phyloP scores from a whole-genome alignment of 2,113 vertebrate species.

The Marmota flaviventris region DNA sequence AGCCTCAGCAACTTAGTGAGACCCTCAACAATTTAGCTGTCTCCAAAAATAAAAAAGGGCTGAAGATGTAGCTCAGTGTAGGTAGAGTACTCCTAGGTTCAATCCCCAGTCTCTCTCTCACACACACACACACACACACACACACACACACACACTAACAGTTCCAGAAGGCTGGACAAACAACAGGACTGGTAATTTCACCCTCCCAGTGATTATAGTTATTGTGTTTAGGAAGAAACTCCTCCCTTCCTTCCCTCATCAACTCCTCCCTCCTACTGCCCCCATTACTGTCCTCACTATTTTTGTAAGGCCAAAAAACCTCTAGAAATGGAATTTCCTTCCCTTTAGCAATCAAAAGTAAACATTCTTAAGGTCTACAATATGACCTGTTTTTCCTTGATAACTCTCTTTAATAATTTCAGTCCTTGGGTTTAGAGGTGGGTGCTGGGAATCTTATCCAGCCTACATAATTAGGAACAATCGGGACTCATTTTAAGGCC shows the following conservation, averaged over 20 bases:
- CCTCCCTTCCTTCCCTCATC: slow-evolving; percentile 67
- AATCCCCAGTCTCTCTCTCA: too few species aligned
- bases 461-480: neutral
- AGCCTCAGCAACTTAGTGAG: too few species aligned
- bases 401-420: slow-evolving; percentile 52
- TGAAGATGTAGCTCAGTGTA: too few species aligned
- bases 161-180: slow-evolving; percentile 53
- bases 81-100: too few species aligned
- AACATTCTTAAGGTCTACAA: slow-evolving; percentile 59
- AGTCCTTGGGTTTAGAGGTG: neutral
- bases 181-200: slow-evolving; percentile 65
- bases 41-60: too few species aligned
- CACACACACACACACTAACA: too few species aligned
- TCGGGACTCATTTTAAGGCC: neutral
- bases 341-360: slow-evolving; percentile 65
- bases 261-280: neutral
- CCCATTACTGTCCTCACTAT: slow-evolving; percentile 32
- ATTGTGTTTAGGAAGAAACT: slow-evolving; percentile 64
- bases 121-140: too few species aligned
- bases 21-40: too few species aligned
- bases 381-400: slow-evolving; percentile 43
- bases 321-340: slow-evolving; percentile 77
- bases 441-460: slow-evolving; percentile 31
- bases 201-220: slow-evolving; percentile 60
- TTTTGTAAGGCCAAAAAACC: slow-evolving; percentile 64